Conservation (phyloP, 2,888 invertebrate genomes). For the Oligia latruncula region DNA sequence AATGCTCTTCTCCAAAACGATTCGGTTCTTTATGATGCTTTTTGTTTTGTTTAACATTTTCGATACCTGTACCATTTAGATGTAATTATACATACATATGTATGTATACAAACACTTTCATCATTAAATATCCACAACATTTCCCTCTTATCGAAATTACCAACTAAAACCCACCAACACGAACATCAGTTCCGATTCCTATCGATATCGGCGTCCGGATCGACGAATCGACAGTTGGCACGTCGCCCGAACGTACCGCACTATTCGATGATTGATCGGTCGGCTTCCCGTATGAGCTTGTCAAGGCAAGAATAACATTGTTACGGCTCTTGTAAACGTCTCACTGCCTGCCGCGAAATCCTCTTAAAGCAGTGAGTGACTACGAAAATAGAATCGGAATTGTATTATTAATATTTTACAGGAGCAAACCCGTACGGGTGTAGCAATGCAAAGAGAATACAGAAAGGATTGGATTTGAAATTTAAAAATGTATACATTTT, state of each 20-base stretch:
- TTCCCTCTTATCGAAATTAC: slow-evolving; percentile 35
- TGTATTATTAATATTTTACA: slow-evolving; percentile 69
- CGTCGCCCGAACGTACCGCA: slow-evolving; percentile 72
- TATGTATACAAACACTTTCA: not conserved
- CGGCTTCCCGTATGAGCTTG: slow-evolving; percentile 82
- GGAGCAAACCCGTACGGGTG: slow-evolving; percentile 44
- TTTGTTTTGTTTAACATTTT: not conserved
- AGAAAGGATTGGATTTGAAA: slow-evolving; percentile 63
- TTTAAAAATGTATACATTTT: slow-evolving; percentile 55
- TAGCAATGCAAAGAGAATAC: slow-evolving; percentile 57
- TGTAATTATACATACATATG: not conserved
- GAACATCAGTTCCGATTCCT: slow-evolving; percentile 47
- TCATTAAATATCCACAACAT: slow-evolving; percentile 7
- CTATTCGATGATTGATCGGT: slow-evolving; percentile 86
- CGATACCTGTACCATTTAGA: not conserved
- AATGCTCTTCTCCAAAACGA: slow-evolving; percentile 9
- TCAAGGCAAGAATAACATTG: slow-evolving; percentile 89
- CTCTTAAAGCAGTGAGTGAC: slow-evolving; percentile 78
- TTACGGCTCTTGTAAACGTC: slow-evolving; percentile 86
- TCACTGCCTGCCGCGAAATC: slow-evolving; percentile 83
- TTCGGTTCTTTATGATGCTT: not conserved
- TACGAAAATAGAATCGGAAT: slow-evolving; percentile 68
- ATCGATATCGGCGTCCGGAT: slow-evolving; percentile 67
- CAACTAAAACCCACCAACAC: slow-evolving; percentile 43
- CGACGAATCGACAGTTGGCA: slow-evolving; percentile 74